Percentiles rank a stretch among this genome's conserved stretches.
Conservation (phyloP, 1,140 invertebrate genomes). For the Semibalanus balanoides region DNA sequence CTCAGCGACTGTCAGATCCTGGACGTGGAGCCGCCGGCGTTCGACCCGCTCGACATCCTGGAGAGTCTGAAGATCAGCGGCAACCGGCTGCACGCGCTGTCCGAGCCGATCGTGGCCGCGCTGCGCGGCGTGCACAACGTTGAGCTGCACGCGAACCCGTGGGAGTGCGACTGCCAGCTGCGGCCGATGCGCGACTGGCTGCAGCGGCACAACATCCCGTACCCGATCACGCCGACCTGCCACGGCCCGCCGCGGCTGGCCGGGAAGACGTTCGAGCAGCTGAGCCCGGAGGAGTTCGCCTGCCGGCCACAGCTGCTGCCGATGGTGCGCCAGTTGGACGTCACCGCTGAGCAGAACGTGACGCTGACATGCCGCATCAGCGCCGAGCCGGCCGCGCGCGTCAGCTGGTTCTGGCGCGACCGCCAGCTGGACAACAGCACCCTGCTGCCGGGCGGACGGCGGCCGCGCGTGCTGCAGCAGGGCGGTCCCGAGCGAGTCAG, state of each 20-base stretch:
- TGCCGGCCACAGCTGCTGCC: slow-evolving; percentile 61
- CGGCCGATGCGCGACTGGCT: slow-evolving; percentile 62
- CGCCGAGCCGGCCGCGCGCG: slow-evolving; percentile 56
- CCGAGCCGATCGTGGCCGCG: slow-evolving; percentile 23
- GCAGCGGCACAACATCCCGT: slow-evolving; percentile 50
- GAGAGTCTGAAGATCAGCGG: slow-evolving; percentile 70
- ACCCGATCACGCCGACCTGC: slow-evolving; percentile 54
- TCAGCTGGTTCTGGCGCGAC: slow-evolving; percentile 78
- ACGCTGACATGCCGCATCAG: slow-evolving; percentile 63
- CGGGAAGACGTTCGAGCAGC: slow-evolving; percentile 47
- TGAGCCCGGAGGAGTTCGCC: slow-evolving; percentile 57
- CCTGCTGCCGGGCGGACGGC: slow-evolving; percentile 40
- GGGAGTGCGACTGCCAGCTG: slow-evolving; percentile 72
- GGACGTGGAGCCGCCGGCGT: slow-evolving; percentile 58
- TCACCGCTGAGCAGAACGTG: slow-evolving; percentile 63
- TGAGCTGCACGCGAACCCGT: slow-evolving; percentile 69
- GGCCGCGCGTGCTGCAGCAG: slow-evolving; percentile 34
- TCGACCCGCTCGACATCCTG: slow-evolving; percentile 59
- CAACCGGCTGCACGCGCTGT: slow-evolving; percentile 56
- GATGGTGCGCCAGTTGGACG: slow-evolving; percentile 54
- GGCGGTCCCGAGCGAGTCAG: slow-evolving; percentile 47
- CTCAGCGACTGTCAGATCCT: slow-evolving; percentile 62
- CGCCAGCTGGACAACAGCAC: slow-evolving; percentile 63
- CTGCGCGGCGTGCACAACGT: slow-evolving; percentile 47
- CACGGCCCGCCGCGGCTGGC: slow-evolving; percentile 48